Evolutionary conservation across 2,113 vertebrate species (phyloP).

Genomic region (Halichoerus grypus): DNA sequence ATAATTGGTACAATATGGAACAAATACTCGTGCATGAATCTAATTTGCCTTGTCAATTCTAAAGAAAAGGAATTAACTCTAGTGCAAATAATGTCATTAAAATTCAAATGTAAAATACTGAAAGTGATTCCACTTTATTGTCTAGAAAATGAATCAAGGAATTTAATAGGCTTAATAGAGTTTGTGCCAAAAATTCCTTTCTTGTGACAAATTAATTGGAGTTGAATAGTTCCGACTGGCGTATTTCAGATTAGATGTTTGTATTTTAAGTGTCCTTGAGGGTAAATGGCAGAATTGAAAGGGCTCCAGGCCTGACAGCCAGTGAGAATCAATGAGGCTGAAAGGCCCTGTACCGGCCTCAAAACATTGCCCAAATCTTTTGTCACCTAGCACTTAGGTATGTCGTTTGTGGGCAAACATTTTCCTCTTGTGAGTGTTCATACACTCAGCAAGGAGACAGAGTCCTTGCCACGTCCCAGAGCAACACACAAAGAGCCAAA

Average conservation of each 20-base stretch:
- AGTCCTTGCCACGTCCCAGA: neutral
- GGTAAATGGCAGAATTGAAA: neutral
- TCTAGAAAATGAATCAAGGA: conserved; percentile 6
- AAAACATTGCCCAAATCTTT: neutral
- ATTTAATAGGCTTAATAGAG: neutral
- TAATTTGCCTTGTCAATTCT: neutral
- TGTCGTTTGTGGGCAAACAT: neutral
- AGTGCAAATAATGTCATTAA: conserved; percentile 3
- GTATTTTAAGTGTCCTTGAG: neutral
- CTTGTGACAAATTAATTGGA: neutral
- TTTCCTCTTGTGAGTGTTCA: neutral
- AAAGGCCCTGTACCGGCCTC: neutral
- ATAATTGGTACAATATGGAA: neutral
- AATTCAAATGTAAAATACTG: conserved; percentile 35
- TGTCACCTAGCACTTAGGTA: neutral
- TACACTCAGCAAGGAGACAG: neutral
- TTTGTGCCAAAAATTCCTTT: neutral
- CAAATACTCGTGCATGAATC: neutral
- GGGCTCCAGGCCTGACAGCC: neutral
- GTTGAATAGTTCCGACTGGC: neutral
- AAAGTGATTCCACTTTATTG: neutral
- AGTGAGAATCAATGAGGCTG: neutral
- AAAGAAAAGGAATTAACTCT: neutral
- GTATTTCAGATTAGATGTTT: conserved; percentile 21
- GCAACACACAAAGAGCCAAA: neutral